Percentiles rank a stretch among this genome's conserved stretches.
phyloP scores from a whole-genome alignment of 23 tunicate genomes.

The Styela plicata region DNA sequence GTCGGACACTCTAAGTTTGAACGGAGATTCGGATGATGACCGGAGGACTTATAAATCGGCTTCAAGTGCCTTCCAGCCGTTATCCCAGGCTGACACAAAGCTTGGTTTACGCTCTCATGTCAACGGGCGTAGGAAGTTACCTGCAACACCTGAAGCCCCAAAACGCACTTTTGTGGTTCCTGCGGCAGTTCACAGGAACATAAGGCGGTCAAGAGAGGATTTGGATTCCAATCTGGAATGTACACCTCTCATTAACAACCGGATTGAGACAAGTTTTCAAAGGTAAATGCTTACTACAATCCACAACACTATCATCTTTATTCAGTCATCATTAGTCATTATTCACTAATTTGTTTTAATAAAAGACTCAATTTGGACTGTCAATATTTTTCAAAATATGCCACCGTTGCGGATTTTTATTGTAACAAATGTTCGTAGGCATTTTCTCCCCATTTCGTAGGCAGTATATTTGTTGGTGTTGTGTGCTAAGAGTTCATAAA shows the following conservation, averaged over 20 bases:
- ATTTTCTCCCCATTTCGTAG: too few relatives aligned
- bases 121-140: conserved; percentile 10
- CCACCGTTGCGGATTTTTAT: too few relatives aligned
- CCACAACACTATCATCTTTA: too few relatives aligned
- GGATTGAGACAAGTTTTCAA: conserved; percentile 3
- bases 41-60: conserved; percentile 19
- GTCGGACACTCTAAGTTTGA: background rate
- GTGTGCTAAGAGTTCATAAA: too few relatives aligned
- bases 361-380: too few relatives aligned
- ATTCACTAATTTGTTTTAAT: too few relatives aligned
- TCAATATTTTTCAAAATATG: too few relatives aligned
- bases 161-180: conserved; percentile 6
- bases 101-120: background rate
- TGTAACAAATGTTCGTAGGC: too few relatives aligned
- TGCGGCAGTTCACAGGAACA: conserved; percentile 3
- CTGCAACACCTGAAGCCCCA: conserved; percentile 18
- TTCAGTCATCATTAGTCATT: too few relatives aligned
- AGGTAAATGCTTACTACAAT: conserved; percentile 8
- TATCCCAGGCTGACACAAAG: background rate
- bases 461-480: too few relatives aligned
- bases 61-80: background rate
- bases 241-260: conserved; percentile 14
- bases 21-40: background rate
- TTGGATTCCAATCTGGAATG: background rate
- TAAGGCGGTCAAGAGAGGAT: background rate